Conservation (phyloP, 2,888 invertebrate species). For the Andrena bucephala region DNA sequence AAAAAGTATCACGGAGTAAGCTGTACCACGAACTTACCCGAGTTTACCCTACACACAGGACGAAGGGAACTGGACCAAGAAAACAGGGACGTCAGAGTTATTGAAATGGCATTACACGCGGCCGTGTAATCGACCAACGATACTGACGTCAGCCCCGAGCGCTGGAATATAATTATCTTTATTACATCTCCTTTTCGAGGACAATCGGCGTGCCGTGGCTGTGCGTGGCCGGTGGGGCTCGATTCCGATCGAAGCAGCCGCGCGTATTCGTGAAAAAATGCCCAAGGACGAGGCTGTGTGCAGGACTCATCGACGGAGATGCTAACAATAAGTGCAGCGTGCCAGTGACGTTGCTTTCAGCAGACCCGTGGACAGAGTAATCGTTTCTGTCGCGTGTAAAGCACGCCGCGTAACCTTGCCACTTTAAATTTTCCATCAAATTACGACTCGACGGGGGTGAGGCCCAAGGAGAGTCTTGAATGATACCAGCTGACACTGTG, state of each 20-base stretch:
- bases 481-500: not conserved
- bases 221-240: constrained; percentile 39
- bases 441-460: not conserved
- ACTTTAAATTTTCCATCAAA: not conserved
- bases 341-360: constrained; percentile 5
- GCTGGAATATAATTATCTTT: constrained; percentile 70
- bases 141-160: constrained; percentile 63
- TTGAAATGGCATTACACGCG: constrained; percentile 49
- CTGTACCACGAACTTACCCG: too few species aligned
- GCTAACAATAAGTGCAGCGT: constrained; percentile 50
- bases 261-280: constrained; percentile 50
- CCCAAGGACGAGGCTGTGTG: constrained; percentile 54
- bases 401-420: not conserved
- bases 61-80: not conserved
- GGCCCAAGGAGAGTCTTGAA: not conserved
- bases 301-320: constrained; percentile 50
- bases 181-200: constrained; percentile 71
- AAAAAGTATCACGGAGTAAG: too few species aligned
- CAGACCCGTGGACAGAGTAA: not conserved
- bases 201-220: constrained; percentile 55
- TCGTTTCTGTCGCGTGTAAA: not conserved
- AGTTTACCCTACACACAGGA: not conserved
- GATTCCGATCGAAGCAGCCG: constrained; percentile 49
- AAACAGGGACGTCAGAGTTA: not conserved
- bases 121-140: constrained; percentile 60